Conservation (phyloP, 1,140 invertebrate genomes). For the Pseudoatta argentina region DNA sequence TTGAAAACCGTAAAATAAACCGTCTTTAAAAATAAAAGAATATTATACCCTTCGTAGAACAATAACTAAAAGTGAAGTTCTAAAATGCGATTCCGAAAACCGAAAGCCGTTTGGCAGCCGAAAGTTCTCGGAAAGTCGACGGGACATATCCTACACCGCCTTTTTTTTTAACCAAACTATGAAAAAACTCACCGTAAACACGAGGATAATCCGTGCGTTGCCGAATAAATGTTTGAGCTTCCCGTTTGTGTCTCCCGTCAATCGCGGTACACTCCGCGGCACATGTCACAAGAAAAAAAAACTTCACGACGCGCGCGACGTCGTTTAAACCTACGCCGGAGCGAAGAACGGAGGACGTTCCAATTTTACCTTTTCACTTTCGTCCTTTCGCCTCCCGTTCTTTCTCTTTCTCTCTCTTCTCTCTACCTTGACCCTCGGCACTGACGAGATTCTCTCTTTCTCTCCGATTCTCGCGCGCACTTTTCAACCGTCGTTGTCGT, state of each 20-base stretch:
- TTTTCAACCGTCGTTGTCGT: conserved; percentile 32
- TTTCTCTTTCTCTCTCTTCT: no score
- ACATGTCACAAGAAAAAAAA: conserved; percentile 76
- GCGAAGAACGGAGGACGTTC: conserved; percentile 11
- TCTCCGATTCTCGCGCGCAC: conserved; percentile 32
- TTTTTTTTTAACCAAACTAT: no score
- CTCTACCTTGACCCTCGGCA: not conserved
- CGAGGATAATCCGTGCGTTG: conserved; percentile 75
- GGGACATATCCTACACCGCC: not conserved
- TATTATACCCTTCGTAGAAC: no score
- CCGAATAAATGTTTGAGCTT: conserved; percentile 40
- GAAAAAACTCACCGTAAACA: conserved; percentile 73
- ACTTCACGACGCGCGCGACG: not conserved
- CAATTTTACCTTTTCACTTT: conserved; percentile 50
- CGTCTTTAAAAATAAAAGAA: no score
- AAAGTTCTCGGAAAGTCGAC: not conserved
- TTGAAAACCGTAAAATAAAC: no score
- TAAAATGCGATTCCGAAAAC: not conserved
- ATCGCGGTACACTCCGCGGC: conserved; percentile 62
- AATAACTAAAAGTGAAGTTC: no score
- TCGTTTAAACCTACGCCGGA: not conserved
- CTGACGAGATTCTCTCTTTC: conserved; percentile 12
- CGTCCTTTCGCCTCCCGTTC: conserved; percentile 25
- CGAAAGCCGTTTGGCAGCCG: not conserved
- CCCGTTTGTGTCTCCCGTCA: conserved; percentile 8